Conservation (phyloP, 2,797 vertebrate species). For the Silurus aristotelis region DNA sequence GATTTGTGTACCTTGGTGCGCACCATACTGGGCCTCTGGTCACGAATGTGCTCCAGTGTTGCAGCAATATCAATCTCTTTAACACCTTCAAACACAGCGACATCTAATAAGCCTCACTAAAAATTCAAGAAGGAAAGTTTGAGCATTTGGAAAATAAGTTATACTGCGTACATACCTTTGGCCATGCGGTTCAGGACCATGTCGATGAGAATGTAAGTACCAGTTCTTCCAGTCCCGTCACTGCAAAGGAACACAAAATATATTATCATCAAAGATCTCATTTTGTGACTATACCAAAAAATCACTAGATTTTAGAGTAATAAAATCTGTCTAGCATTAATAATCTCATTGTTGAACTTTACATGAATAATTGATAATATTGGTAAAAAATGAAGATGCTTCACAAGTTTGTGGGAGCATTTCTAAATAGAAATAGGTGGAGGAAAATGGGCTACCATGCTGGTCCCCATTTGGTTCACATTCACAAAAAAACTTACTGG, state of each 20-base stretch:
- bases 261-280: neutral
- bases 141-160: neutral
- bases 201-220: constrained; percentile 93
- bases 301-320: neutral
- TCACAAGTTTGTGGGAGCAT: neutral
- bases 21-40: constrained; percentile 92
- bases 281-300: neutral
- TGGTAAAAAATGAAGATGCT: neutral
- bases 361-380: too few species aligned
- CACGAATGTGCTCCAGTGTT: constrained; percentile 91
- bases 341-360: neutral
- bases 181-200: constrained; percentile 99
- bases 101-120: neutral
- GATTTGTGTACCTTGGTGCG: constrained; percentile 85
- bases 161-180: constrained; percentile 79
- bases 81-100: constrained; percentile 77
- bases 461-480: neutral
- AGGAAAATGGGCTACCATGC: too few species aligned
- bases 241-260: constrained; percentile 66
- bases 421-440: neutral
- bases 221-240: constrained; percentile 88
- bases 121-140: neutral
- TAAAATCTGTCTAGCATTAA: neutral
- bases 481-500: neutral
- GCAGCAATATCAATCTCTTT: constrained; percentile 98